These are phyloP conservation scores for Huso huso DNA, from an alignment of 2,797 vertebrate species.

Conservation along the genomic window DNA sequence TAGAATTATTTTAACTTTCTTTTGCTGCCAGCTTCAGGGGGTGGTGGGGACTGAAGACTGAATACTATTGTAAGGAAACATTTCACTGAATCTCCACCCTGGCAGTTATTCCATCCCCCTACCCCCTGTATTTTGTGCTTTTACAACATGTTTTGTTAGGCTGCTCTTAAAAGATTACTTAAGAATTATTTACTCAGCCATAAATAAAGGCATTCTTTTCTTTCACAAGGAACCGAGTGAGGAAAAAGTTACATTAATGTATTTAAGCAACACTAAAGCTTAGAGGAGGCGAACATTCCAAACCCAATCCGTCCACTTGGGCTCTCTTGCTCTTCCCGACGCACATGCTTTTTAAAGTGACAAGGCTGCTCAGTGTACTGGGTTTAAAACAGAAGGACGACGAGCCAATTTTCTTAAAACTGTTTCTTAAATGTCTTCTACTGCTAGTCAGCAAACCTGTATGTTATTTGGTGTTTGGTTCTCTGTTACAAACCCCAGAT, in stretches of 20 bases:
- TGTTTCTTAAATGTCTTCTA: too few species aligned
- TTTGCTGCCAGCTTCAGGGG: too few species aligned
- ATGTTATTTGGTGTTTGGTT: too few species aligned
- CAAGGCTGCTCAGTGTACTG: too few species aligned
- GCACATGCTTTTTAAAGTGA: too few species aligned
- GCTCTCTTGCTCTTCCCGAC: background rate
- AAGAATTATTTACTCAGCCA: background rate
- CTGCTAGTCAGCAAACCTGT: too few species aligned
- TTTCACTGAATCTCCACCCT: background rate
- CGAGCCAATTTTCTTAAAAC: too few species aligned
- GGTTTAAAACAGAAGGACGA: too few species aligned
- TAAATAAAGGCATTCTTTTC: constrained; percentile 9
- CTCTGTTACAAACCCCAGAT: too few species aligned
- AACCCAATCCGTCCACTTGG: background rate
- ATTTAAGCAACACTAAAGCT: background rate
- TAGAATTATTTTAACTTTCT: too few species aligned
- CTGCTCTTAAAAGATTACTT: background rate
- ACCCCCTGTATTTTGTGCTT: background rate
- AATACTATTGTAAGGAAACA: background rate
- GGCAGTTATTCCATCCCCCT: too few species aligned
- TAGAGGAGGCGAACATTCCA: background rate
- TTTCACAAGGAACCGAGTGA: background rate
- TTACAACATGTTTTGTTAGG: background rate
- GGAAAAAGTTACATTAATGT: background rate
- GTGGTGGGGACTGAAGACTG: background rate